phyloP scores from a whole-genome alignment of 2,113 vertebrate species.

The Elgaria multicarinata region DNA sequence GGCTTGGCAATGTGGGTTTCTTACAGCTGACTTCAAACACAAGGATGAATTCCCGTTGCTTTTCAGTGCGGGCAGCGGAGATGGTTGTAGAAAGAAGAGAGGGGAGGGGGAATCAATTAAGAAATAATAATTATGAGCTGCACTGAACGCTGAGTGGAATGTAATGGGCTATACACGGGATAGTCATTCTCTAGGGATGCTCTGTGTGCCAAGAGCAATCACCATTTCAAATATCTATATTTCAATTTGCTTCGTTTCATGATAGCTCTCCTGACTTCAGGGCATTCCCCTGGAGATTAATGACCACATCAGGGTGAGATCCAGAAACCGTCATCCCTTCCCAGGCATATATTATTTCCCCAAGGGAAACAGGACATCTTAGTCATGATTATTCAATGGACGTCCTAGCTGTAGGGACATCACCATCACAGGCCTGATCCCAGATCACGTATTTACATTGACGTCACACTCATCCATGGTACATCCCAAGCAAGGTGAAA shows the following conservation, averaged over 20 bases:
- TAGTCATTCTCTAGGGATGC: neutral
- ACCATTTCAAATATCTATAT: neutral
- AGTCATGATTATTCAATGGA: conserved; percentile 39
- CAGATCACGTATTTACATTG: neutral
- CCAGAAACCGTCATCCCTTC: conserved; percentile 16
- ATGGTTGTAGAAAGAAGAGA: conserved; percentile 9
- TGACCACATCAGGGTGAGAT: conserved; percentile 3
- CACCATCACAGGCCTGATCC: conserved; percentile 8
- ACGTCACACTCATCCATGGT: no score
- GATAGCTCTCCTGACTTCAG: conserved; percentile 15
- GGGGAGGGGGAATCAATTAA: conserved; percentile 26
- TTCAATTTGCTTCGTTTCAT: conserved; percentile 25
- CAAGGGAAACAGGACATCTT: conserved; percentile 21
- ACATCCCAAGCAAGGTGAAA: neutral
- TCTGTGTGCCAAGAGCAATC: neutral
- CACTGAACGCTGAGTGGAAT: conserved; percentile 14
- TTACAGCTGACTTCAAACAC: conserved; percentile 14
- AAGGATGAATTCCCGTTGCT: neutral
- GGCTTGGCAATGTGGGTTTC: conserved; percentile 49
- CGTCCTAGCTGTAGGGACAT: conserved; percentile 1
- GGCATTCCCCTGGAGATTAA: conserved; percentile 33
- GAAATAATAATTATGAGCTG: conserved; percentile 32
- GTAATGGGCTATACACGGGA: neutral
- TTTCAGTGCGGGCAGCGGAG: conserved; percentile 5
- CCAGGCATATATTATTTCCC: conserved; percentile 33